Percentiles rank a stretch among this genome's conserved stretches.
Evolutionary conservation across 1,140 invertebrate genomes (phyloP).

Genomic region (Asobara japonica): DNA sequence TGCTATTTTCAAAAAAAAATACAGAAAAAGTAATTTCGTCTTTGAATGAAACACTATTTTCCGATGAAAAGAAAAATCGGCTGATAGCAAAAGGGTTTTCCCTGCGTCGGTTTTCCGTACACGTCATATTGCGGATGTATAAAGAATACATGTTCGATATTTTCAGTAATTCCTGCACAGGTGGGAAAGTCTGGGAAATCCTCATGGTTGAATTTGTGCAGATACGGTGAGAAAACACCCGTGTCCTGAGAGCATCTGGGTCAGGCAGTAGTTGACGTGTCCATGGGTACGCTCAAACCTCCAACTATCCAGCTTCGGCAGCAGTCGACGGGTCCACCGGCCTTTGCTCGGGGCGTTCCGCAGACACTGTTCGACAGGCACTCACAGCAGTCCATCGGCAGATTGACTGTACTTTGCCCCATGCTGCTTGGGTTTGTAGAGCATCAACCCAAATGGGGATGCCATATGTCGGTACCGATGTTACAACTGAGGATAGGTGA

Average conservation of each 20-base stretch:
- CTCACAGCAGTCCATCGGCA: constrained; percentile 23
- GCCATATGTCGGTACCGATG: too few relatives aligned
- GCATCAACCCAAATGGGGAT: not conserved
- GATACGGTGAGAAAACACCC: constrained; percentile 37
- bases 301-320: constrained; percentile 36
- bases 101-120: too few relatives aligned
- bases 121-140: too few relatives aligned
- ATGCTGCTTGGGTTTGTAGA: constrained; percentile 26
- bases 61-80: too few relatives aligned
- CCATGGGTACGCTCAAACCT: constrained; percentile 31
- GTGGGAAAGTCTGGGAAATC: not conserved
- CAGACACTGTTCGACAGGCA: constrained; percentile 41
- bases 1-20: too few relatives aligned
- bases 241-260: constrained; percentile 40
- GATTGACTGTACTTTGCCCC: not conserved
- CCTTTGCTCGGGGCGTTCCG: constrained; percentile 32
- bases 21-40: too few relatives aligned
- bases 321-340: constrained; percentile 34
- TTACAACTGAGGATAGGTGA: too few relatives aligned
- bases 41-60: too few relatives aligned
- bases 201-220: constrained; percentile 14
- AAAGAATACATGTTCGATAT: constrained; percentile 11
- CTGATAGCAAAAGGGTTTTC: too few relatives aligned
- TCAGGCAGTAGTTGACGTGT: constrained; percentile 35
- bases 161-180: not conserved